Percentiles rank a stretch among this genome's conserved stretches.
These are phyloP conservation scores for Pyrrhopygopsis socrates DNA, from an alignment of 2,888 invertebrate species.

Conservation along the genomic window DNA sequence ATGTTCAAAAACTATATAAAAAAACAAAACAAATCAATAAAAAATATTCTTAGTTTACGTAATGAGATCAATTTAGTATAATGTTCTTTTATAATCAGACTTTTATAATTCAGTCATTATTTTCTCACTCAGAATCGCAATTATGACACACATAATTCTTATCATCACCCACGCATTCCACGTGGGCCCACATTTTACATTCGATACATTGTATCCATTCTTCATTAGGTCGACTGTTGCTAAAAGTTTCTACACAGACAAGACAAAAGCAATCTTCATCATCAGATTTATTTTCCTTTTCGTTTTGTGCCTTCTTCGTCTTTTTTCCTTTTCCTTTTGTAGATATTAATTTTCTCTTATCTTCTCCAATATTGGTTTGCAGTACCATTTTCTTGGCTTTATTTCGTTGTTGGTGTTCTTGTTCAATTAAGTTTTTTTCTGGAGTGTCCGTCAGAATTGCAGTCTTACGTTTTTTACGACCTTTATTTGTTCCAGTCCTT, in stretches of 20 bases:
- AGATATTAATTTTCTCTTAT: too few species aligned
- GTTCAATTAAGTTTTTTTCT: neutral
- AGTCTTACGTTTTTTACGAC: neutral
- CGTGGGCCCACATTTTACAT: neutral
- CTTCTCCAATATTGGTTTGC: too few species aligned
- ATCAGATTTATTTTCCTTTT: neutral
- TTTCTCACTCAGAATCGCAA: neutral
- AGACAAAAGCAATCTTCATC: neutral
- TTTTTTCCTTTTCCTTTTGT: neutral
- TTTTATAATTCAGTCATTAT: too few species aligned
- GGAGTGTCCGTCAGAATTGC: neutral
- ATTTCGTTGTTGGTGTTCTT: neutral
- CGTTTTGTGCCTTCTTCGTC: neutral
- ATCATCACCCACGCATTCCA: neutral
- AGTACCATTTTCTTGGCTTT: neutral
- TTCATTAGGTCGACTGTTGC: neutral
- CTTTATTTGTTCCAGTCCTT: neutral
- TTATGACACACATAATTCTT: neutral
- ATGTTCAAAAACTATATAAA: too few species aligned
- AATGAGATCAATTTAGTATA: neutral
- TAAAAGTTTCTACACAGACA: neutral
- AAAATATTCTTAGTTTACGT: slow-evolving; percentile 44
- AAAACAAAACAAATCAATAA: slow-evolving; percentile 35
- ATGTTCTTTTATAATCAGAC: neutral
- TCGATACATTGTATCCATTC: neutral